Conservation (phyloP, 2,888 invertebrate genomes). For the Sphaerophoria taeniata region DNA sequence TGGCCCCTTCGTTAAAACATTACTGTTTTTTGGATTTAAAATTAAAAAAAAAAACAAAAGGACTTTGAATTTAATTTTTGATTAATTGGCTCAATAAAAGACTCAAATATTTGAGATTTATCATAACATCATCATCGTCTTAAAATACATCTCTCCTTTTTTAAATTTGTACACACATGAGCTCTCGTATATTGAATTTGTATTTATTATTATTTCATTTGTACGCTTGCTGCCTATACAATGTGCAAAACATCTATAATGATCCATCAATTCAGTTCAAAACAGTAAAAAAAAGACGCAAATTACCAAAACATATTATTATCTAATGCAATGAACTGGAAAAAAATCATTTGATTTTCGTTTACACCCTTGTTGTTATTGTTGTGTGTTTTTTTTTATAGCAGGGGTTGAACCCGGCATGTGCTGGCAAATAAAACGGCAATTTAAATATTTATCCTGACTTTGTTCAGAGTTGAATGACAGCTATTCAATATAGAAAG, state of each 20-base stretch:
- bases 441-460: constrained; percentile 14
- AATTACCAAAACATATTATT: neutral
- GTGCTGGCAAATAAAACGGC: neutral
- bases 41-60: too few relatives aligned
- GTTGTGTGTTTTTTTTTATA: too few relatives aligned
- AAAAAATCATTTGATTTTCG: constrained; percentile 4
- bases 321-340: constrained; percentile 9
- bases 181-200: too few relatives aligned
- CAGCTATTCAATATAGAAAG: constrained; percentile 33
- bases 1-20: too few relatives aligned
- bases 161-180: too few relatives aligned
- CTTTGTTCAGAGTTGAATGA: constrained; percentile 18
- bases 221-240: neutral
- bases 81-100: too few relatives aligned
- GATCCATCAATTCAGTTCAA: neutral
- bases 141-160: too few relatives aligned
- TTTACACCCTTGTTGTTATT: neutral
- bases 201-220: neutral
- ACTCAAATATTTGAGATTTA: too few relatives aligned
- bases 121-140: too few relatives aligned
- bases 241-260: neutral
- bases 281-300: constrained; percentile 1
- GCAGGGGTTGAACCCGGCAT: too few relatives aligned
- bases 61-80: too few relatives aligned
- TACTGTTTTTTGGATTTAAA: too few relatives aligned